Conservation (phyloP, 1,140 invertebrate species). For the Drosophila athabasca region DNA sequence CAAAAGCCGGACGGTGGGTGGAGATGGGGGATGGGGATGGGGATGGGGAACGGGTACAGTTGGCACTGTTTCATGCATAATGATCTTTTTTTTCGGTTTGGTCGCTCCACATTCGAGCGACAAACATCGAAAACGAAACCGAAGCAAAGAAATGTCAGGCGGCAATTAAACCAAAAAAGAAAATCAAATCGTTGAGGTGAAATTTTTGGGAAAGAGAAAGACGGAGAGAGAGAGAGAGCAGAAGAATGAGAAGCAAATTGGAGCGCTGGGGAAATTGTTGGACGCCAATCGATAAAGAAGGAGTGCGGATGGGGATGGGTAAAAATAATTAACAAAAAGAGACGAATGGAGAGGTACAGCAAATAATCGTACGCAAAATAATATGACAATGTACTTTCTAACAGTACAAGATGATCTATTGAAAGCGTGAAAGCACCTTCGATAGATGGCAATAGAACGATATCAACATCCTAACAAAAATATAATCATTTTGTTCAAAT, state of each 20-base stretch:
- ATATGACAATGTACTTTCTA: too few relatives aligned
- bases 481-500: too few relatives aligned
- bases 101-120: constrained; percentile 52
- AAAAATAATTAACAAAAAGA: not conserved
- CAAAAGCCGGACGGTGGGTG: not conserved
- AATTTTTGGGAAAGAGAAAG: not conserved
- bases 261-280: too few relatives aligned
- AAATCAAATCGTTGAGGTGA: constrained; percentile 38
- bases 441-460: too few relatives aligned
- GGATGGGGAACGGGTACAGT: not conserved
- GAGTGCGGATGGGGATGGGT: not conserved
- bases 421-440: too few relatives aligned
- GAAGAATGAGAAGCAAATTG: not conserved
- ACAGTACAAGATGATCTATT: too few relatives aligned
- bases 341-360: not conserved
- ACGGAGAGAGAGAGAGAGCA: too few relatives aligned
- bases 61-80: constrained; percentile 36
- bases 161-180: constrained; percentile 48
- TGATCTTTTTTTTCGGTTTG: constrained; percentile 44
- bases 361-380: not conserved
- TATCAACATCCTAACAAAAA: too few relatives aligned
- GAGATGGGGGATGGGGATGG: not conserved
- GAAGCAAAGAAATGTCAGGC: constrained; percentile 12
- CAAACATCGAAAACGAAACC: constrained; percentile 16
- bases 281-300: not conserved